These are phyloP conservation scores for Hyperoplus immaculatus DNA, from an alignment of 2,797 vertebrate species.

Conservation along the genomic window DNA sequence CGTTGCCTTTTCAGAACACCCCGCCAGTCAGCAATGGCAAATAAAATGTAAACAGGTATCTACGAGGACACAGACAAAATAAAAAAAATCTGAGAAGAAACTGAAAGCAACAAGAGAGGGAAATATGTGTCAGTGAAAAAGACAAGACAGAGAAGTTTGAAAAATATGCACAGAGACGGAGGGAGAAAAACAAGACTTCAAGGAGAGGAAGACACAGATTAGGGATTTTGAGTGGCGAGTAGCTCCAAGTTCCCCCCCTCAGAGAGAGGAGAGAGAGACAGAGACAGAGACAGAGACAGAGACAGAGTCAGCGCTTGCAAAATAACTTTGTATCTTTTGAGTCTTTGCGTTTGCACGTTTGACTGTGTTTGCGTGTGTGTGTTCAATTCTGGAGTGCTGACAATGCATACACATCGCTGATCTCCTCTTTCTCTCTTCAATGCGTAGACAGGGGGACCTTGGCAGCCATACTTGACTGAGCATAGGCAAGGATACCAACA, in stretches of 20 bases:
- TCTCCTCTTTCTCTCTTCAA: conserved; percentile 54
- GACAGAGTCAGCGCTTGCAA: conserved; percentile 27
- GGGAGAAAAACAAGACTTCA: conserved; percentile 44
- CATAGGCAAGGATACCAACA: conserved; percentile 58
- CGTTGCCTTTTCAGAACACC: background rate
- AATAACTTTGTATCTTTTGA: conserved; percentile 40
- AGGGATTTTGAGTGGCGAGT: conserved; percentile 52
- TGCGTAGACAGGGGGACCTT: conserved; percentile 56
- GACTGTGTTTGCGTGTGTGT: conserved; percentile 4
- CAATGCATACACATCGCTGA: conserved; percentile 59
- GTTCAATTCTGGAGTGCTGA: conserved; percentile 60
- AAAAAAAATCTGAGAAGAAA: conserved; percentile 3
- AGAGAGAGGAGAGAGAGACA: conserved; percentile 18
- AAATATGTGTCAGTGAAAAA: conserved; percentile 40
- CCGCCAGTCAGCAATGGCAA: background rate
- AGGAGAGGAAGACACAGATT: conserved; percentile 62
- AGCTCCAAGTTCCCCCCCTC: conserved; percentile 49
- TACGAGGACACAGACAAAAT: background rate
- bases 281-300: background rate
- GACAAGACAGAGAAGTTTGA: conserved; percentile 18
- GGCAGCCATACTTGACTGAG: conserved; percentile 66
- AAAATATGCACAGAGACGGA: conserved; percentile 46
- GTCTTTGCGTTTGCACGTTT: background rate
- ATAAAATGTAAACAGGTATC: background rate
- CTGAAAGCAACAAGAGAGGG: conserved; percentile 24